Conservation (phyloP, 2,797 vertebrate genomes). For the Microctenopoma lineatum region DNA sequence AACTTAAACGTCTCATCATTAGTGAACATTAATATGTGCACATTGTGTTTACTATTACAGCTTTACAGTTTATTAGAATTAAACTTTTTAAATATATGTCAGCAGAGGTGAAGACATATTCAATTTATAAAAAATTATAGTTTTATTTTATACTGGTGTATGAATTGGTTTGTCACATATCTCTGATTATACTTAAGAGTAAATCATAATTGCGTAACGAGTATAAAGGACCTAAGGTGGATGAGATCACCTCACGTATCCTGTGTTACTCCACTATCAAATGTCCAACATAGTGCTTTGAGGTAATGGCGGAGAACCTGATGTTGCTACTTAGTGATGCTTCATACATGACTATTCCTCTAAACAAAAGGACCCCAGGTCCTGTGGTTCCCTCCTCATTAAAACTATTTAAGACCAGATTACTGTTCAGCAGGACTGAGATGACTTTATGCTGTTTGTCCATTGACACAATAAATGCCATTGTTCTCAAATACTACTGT, state of each 20-base stretch:
- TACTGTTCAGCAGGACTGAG: conserved; percentile 10
- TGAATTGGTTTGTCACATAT: too few relatives aligned
- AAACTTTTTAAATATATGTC: too few relatives aligned
- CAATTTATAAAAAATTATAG: too few relatives aligned
- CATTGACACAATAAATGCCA: conserved; percentile 4
- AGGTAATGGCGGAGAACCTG: conserved; percentile 14
- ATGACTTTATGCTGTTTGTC: conserved; percentile 18
- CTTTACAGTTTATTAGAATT: too few relatives aligned
- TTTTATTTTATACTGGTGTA: too few relatives aligned
- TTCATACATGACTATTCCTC: conserved; percentile 49
- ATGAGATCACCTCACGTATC: conserved; percentile 37
- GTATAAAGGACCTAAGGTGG: conserved; percentile 26
- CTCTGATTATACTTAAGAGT: too few relatives aligned
- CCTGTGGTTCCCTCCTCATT: conserved; percentile 31
- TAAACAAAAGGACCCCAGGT: conserved; percentile 41
- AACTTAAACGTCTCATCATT: too few relatives aligned
- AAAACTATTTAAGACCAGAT: conserved; percentile 24
- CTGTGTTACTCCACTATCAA: conserved; percentile 24
- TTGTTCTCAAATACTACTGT: conserved; percentile 15
- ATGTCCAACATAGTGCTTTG: background rate
- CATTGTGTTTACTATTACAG: too few relatives aligned
- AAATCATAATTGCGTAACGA: background rate
- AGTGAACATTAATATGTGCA: too few relatives aligned
- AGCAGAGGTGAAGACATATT: background rate
- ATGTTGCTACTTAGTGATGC: conserved; percentile 26